phyloP scores from a whole-genome alignment of 2,888 invertebrate genomes.

The Calliphora vomitoria region DNA sequence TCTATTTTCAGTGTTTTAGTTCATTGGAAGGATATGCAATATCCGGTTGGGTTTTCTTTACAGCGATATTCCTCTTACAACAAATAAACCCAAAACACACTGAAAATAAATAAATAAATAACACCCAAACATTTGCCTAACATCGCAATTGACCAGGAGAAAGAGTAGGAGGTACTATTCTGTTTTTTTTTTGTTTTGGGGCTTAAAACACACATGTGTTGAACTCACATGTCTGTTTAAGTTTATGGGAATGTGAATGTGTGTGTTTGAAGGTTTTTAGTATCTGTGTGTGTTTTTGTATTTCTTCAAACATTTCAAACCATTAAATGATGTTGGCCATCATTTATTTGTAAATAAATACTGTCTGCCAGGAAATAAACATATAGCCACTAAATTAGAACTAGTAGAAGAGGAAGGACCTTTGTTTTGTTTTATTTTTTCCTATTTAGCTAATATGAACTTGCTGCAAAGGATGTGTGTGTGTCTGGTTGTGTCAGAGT shows the following conservation, averaged over 20 bases:
- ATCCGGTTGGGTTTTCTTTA: constrained; percentile 61
- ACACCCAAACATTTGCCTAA: constrained; percentile 57
- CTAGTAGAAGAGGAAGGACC: constrained; percentile 16
- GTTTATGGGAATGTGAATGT: background rate
- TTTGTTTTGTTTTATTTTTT: background rate
- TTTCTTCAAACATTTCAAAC: constrained; percentile 24
- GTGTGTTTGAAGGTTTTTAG: background rate
- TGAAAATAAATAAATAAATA: constrained; percentile 51
- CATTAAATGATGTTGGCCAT: constrained; percentile 69
- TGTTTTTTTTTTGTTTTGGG: background rate
- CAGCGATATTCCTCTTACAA: constrained; percentile 45
- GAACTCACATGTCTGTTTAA: background rate
- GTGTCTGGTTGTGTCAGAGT: constrained; percentile 27
- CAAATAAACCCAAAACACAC: constrained; percentile 47
- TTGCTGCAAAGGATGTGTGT: constrained; percentile 13
- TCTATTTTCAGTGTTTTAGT: constrained; percentile 72
- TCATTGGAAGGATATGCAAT: constrained; percentile 74
- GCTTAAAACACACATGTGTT: constrained; percentile 38
- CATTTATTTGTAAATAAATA: constrained; percentile 72
- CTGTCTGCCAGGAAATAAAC: constrained; percentile 71
- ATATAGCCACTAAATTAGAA: constrained; percentile 61
- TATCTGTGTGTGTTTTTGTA: background rate
- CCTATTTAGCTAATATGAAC: constrained; percentile 24
- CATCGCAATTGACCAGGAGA: constrained; percentile 24
- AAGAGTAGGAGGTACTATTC: background rate